Base-by-base conservation (phyloP, 2,888 invertebrate genomes). In the Xylota segnis region DNA sequence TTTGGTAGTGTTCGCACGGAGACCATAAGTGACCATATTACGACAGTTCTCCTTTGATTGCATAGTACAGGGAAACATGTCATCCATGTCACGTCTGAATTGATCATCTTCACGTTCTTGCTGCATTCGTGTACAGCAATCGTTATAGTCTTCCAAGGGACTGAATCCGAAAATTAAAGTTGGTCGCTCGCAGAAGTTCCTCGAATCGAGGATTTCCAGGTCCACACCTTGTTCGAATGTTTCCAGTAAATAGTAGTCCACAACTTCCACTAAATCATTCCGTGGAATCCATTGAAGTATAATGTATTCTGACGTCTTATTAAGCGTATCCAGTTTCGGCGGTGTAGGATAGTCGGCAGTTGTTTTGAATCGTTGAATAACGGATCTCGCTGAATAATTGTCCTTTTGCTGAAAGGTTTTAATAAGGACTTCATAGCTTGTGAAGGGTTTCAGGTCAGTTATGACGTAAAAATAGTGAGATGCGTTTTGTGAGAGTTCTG, bases 401-500 rank as follows among this genome's bases (percentile, higher is more conserved):
- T 91, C 88, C 10, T 93, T 90, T 40, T 93, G 93, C 58, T 93
- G 94, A 88, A 94, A 94, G 0, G 95, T 95, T 89, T 95, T 95
- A 10, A 97, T 94, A 89, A 96, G 96, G 76, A 94, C 94, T 0
- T 95, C 96, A 90, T 98, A 98, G 56, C 93, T 93, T 0, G 96
- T 96, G 90, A 93, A 94, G 0, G 96, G 95, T 79, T 94, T 93
- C 16, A 97, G 91, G 56, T 93, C 91, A 0, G 91, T 89, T 23
- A 94, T 89, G 29, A 88, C 89, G 37, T 90, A 89, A 9, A 88
- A 89, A 66, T 88, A 89, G 89, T 90, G 89, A 87, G 90, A 87
- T 88, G 89, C 0, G 88, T 89, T 88, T 0, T 54, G 27, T 10
- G 23, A 0, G 16, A 79, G 10, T 9, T 91, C 89, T n/a, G 88